Base-by-base conservation (phyloP, 2,113 vertebrate species). In the Apaloderma vittatum region DNA sequence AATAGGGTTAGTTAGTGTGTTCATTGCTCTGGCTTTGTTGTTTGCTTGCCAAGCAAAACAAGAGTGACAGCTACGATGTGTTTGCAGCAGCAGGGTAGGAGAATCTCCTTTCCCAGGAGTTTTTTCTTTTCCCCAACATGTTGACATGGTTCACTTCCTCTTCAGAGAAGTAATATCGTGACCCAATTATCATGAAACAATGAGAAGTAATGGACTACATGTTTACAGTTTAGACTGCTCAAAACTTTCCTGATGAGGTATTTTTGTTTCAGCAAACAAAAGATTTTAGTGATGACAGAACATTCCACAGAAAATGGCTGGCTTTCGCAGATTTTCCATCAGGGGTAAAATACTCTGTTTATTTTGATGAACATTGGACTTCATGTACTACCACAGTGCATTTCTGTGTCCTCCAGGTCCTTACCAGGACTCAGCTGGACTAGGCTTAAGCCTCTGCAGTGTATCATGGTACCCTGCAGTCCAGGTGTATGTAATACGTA, bases 21-120 rank as follows among this genome's bases (percentile, higher is more conserved):
- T 74, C 27, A n/a, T 65, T 85, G 70, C 78, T 51, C 30, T 72
- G 75, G 30, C 54, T 86, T 67, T 92, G 73, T 22, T 57, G 26
- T 84, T 78, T 84, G 6, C 29, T 80, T 78, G 86, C 52, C 84
- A 95, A 89, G n/a, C 30, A 61, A 91, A 93, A 80, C 59, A 85
- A 63, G 40, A 85, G 27, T n/a, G 67, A 51, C 19, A 72, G 48
- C 32, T 79, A 32, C 0, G 1, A 37, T 26, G 46, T 17, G 13
- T 66, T 91, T 88, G 43, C 58, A 70, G 84, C 52, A 84, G 26
- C 48, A 61, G 29, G 45, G 26, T 27, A 75, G 73, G n/a, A 63
- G 65, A 84, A 48, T 24, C 30, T 29, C 8, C 32, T 86, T 86
- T 93, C 59, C 65, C 32, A 63, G 48, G 37, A 9, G 23, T 62